Evolutionary conservation across 1,140 invertebrate species (phyloP).

Genomic region (Ctenoplectra terminalis): DNA sequence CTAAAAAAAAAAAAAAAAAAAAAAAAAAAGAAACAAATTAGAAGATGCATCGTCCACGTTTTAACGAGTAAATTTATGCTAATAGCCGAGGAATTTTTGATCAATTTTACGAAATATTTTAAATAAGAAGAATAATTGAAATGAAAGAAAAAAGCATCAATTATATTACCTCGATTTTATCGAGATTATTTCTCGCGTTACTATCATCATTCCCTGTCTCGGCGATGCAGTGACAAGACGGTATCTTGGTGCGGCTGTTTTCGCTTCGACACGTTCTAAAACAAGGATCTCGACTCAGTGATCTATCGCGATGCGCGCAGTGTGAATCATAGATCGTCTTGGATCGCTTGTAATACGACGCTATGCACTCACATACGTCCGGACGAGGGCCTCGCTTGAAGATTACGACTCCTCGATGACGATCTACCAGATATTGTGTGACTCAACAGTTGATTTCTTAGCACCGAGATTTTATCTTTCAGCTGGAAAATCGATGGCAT

Average conservation of each 20-base stretch:
- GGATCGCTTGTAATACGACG: constrained; percentile 39
- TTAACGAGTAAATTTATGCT: not conserved
- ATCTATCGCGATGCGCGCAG: constrained; percentile 34
- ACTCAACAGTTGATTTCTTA: constrained; percentile 78
- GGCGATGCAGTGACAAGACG: constrained; percentile 69
- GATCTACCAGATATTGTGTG: constrained; percentile 73
- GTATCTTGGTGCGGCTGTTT: constrained; percentile 71
- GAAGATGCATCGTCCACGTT: too few species aligned
- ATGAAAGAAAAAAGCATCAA: not conserved
- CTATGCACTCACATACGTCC: constrained; percentile 71
- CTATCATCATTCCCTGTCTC: constrained; percentile 63
- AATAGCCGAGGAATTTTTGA: not conserved
- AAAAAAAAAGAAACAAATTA: not conserved
- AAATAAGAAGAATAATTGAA: not conserved
- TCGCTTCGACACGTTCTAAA: constrained; percentile 79
- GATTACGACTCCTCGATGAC: constrained; percentile 68
- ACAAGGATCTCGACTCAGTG: constrained; percentile 53
- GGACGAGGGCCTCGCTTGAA: constrained; percentile 68
- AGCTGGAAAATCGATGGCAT: constrained; percentile 68
- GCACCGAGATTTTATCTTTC: constrained; percentile 76
- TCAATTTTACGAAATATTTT: not conserved
- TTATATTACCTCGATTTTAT: constrained; percentile 74
- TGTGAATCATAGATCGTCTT: constrained; percentile 47
- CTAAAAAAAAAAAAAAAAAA: constrained; percentile 6
- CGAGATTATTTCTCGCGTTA: constrained; percentile 59